These are phyloP conservation scores for Trichogramma dendrolimi DNA, from an alignment of 2,888 invertebrate genomes.

Conservation along the genomic window DNA sequence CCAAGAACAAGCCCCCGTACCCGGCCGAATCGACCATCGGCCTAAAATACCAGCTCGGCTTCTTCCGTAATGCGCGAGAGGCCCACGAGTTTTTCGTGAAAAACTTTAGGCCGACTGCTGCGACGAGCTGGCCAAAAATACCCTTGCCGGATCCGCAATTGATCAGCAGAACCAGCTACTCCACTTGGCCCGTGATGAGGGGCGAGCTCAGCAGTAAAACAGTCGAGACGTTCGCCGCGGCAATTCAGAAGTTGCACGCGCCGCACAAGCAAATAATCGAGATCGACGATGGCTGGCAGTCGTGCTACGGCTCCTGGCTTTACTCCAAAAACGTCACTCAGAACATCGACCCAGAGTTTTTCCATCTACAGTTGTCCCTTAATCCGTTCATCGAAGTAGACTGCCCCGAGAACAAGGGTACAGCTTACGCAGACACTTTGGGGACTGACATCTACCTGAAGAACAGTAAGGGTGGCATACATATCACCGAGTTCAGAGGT, in stretches of 20 bases:
- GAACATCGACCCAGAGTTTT: no score
- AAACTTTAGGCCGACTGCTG: slow-evolving; percentile 59
- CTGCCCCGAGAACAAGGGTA: background rate
- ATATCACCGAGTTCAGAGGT: no score
- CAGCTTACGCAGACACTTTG: no score
- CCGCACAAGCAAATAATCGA: slow-evolving; percentile 69
- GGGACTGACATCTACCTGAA: background rate
- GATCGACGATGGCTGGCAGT: slow-evolving; percentile 85
- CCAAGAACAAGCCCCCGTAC: slow-evolving; percentile 58
- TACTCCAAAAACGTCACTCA: no score
- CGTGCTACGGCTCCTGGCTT: slow-evolving; percentile 69
- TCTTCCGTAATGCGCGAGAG: slow-evolving; percentile 56
- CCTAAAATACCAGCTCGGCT: slow-evolving; percentile 62
- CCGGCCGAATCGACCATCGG: slow-evolving; percentile 27
- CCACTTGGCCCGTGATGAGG: slow-evolving; percentile 78
- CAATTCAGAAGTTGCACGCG: slow-evolving; percentile 64
- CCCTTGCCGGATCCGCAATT: slow-evolving; percentile 63
- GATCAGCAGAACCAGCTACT: slow-evolving; percentile 80
- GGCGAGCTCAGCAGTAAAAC: slow-evolving; percentile 62
- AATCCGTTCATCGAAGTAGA: background rate
- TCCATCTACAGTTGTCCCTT: no score
- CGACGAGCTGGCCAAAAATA: no score
- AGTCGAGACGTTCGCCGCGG: slow-evolving; percentile 63
- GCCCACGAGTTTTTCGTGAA: slow-evolving; percentile 64
- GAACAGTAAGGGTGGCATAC: background rate